These are phyloP conservation scores for Hestina assimilis DNA, from an alignment of 1,140 invertebrate genomes.

Conservation along the genomic window DNA sequence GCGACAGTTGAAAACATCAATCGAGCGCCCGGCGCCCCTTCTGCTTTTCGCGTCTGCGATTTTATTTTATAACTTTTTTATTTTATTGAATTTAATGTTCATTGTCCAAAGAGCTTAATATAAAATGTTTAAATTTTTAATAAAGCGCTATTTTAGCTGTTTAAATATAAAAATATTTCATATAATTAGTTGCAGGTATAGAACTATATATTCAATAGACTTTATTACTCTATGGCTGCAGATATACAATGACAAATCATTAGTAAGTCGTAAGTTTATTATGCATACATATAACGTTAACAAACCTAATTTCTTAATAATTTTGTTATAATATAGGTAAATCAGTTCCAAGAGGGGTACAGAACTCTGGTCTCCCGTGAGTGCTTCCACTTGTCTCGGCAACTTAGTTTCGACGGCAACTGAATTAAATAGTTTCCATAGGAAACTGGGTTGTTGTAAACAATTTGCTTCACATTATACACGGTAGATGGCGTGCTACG, in stretches of 20 bases:
- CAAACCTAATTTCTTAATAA: conserved; percentile 7
- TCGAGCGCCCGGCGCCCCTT: neutral
- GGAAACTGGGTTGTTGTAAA: conserved; percentile 57
- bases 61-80: neutral
- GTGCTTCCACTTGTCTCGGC: conserved; percentile 40
- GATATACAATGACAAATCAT: too few species aligned
- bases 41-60: neutral
- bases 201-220: too few species aligned
- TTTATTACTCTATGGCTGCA: too few species aligned
- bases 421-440: conserved; percentile 62
- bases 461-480: conserved; percentile 43
- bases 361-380: conserved; percentile 32
- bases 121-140: neutral
- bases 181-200: too few species aligned
- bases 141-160: too few species aligned
- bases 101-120: too few species aligned
- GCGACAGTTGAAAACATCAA: conserved; percentile 42
- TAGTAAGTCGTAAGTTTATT: neutral
- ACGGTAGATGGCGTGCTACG: neutral
- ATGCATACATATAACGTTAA: neutral
- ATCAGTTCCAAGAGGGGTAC: conserved; percentile 29
- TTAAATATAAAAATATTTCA: neutral
- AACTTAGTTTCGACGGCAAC: conserved; percentile 43
- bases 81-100: too few species aligned
- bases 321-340: conserved; percentile 23